Evolutionary conservation across 2,113 vertebrate genomes (phyloP), one percentile per base, ranked within the genome.

Genomic region (Pelecanoides urinatrix): DNA sequence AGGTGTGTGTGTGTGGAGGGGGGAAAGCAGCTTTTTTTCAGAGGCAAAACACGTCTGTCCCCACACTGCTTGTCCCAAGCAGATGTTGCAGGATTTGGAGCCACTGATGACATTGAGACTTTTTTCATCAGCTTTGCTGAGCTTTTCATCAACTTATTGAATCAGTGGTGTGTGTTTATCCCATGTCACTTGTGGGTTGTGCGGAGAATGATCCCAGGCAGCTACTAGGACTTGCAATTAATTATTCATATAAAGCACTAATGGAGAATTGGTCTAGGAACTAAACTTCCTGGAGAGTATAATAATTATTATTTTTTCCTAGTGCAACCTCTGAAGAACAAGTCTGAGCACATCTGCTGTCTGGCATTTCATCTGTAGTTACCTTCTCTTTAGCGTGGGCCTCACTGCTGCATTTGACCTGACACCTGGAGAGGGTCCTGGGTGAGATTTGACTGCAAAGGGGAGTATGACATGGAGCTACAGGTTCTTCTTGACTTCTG

Each of bases 401-500:
- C 81, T 85, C 76, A 36, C 26, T 59, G 77, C 62, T 91, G 67
- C 58, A 49, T 79, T 34, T 92, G 84, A 38, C 86, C 86, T 55
- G 86, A 71, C 78, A 79, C 45, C 62, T 90, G 94, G 78, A 92
- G 76, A 65, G 86, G 45, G 70, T 73, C 59, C 87, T 88, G 26
- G 13, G n/a, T 30, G 82, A 96, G 78, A 59, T 88, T 59, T 86
- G 87, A 85, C 88, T 16, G 6, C 0, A 5, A 77, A 90, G 58
- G 32, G 78, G 67, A 88, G 77, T 56, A 67, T 44, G 78, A 91
- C 55, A 85, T 29, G 45, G 71, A 90, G 40, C 86, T 91, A 59
- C 71, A 96, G 23, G 84, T 78, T 59, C 91, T 71, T 63, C 68
- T 68, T 95, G 94, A 95, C 78, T 97, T 94, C 86, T 96, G 94